A percentile compares a stretch with the other conserved stretches of the same genome.
Conservation (phyloP, 2,888 invertebrate species). For the Arge pagana region DNA sequence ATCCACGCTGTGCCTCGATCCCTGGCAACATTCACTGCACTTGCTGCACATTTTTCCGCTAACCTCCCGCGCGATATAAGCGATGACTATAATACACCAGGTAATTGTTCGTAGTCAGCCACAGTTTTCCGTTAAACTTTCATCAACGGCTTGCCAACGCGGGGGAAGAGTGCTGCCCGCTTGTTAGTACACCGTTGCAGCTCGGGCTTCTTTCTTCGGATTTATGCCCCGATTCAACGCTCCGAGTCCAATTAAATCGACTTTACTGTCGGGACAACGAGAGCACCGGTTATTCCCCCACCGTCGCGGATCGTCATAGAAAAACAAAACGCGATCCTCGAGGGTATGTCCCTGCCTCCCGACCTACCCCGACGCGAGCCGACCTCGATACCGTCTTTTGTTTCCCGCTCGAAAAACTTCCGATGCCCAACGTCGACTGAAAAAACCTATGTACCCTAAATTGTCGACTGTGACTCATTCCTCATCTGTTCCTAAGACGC, state of each 20-base stretch:
- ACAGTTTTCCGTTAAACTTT: too few relatives aligned
- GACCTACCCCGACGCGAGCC: not conserved
- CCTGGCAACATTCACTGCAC: constrained; percentile 59
- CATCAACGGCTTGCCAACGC: too few relatives aligned
- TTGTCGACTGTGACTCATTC: too few relatives aligned
- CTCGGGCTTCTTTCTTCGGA: too few relatives aligned
- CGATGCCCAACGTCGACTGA: not conserved
- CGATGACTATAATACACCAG: not conserved
- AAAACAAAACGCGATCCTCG: constrained; percentile 14
- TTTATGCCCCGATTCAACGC: too few relatives aligned
- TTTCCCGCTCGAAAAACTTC: not conserved
- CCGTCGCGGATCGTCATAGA: not conserved
- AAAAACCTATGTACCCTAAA: too few relatives aligned
- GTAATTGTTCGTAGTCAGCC: too few relatives aligned
- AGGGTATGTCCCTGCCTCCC: not conserved
- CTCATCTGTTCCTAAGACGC: too few relatives aligned
- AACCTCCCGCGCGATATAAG: not conserved
- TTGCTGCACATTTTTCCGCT: constrained; percentile 58
- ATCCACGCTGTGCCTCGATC: constrained; percentile 52
- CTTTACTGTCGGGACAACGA: too few relatives aligned
- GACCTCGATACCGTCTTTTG: not conserved
- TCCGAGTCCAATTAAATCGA: too few relatives aligned
- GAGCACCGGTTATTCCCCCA: not conserved
- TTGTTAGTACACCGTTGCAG: too few relatives aligned
- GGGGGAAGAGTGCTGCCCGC: too few relatives aligned